Percentiles rank a stretch among this genome's conserved stretches.
Conservation (phyloP, 2,888 invertebrate species). For the Byasa hedistus region DNA sequence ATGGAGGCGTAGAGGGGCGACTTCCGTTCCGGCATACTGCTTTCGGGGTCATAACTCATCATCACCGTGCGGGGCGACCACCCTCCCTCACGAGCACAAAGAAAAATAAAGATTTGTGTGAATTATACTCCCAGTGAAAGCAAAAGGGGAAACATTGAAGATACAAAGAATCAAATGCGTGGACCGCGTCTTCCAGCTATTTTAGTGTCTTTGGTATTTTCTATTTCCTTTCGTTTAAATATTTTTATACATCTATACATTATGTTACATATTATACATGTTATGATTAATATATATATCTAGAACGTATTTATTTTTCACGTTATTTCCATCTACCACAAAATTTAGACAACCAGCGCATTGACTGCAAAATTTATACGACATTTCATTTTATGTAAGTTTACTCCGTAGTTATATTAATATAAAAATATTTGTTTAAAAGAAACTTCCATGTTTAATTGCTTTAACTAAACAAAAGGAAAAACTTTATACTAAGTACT, state of each 20-base stretch:
- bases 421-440: too few species aligned
- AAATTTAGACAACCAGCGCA: too few species aligned
- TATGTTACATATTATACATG: not conserved
- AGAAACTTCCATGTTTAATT: too few species aligned
- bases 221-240: not conserved
- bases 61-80: constrained; percentile 66
- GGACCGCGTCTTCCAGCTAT: constrained; percentile 4
- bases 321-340: too few species aligned
- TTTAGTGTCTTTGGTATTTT: constrained; percentile 1
- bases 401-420: too few species aligned
- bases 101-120: constrained; percentile 74
- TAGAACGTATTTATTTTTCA: too few species aligned
- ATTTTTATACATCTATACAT: not conserved
- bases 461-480: too few species aligned
- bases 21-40: constrained; percentile 56
- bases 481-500: too few species aligned
- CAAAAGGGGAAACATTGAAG: constrained; percentile 54
- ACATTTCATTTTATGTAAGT: too few species aligned
- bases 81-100: constrained; percentile 61
- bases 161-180: constrained; percentile 45
- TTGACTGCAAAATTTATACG: too few species aligned
- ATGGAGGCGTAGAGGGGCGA: constrained; percentile 63
- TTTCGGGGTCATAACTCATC: constrained; percentile 70
- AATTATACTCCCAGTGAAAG: constrained; percentile 64
- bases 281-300: not conserved